Conservation (phyloP, 2,888 invertebrate genomes). For the Stenodema calcarata region DNA sequence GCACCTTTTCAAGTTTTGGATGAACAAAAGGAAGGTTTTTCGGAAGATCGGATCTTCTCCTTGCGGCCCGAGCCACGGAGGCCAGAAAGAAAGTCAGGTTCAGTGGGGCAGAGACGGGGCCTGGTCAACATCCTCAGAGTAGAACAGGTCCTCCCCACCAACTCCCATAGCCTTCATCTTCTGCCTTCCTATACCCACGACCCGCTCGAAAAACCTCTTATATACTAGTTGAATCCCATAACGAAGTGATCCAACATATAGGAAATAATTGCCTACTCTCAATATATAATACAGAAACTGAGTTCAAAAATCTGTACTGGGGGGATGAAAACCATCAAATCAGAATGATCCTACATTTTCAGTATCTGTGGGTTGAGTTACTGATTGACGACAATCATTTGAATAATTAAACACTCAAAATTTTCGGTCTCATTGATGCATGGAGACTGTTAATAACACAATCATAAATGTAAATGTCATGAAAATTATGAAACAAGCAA, state of each 20-base stretch:
- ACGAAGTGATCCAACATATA: not conserved
- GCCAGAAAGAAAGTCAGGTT: conserved; percentile 36
- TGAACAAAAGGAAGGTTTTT: not conserved
- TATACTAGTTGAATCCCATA: not conserved
- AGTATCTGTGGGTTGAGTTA: too few species aligned
- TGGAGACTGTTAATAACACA: too few species aligned
- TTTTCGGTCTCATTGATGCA: too few species aligned
- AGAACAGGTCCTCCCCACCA: conserved; percentile 10
- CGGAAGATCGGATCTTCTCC: not conserved
- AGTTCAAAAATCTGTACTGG: too few species aligned
- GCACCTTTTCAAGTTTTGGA: too few species aligned
- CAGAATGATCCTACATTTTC: too few species aligned
- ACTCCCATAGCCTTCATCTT: not conserved
- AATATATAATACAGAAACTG: not conserved
- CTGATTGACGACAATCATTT: too few species aligned
- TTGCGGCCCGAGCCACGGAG: not conserved
- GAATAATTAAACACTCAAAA: too few species aligned
- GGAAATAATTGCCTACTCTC: not conserved
- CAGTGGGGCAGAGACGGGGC: conserved; percentile 34
- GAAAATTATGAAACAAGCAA: too few species aligned
- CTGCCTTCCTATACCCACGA: not conserved
- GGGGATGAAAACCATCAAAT: too few species aligned
- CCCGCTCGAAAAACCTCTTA: not conserved
- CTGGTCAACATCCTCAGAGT: conserved; percentile 41
- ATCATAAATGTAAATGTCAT: too few species aligned